Evolutionary conservation across 2,888 invertebrate genomes (phyloP).

Genomic region (Standfussiana lucernea): DNA sequence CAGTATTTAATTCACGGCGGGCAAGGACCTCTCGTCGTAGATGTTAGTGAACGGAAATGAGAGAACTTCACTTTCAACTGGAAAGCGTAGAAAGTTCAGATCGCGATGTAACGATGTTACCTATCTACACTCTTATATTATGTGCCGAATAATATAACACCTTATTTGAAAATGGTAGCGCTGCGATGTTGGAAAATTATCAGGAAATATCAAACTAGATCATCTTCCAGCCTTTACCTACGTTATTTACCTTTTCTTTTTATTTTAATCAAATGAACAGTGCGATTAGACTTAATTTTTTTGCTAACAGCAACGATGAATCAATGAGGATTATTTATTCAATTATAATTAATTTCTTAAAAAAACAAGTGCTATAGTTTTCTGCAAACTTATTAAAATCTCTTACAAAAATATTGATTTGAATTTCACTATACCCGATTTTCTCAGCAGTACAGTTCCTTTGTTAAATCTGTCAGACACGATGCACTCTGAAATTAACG

Average conservation of each 20-base stretch:
- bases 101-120: constrained; percentile 48
- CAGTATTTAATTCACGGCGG: constrained; percentile 30
- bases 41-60: constrained; percentile 70
- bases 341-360: background rate
- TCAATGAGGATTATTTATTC: background rate
- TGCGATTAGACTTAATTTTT: background rate
- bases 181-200: background rate
- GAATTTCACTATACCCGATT: background rate
- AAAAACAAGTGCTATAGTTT: background rate
- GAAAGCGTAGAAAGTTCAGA: constrained; percentile 55
- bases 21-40: constrained; percentile 34
- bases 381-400: background rate
- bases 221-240: background rate
- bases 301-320: too few species aligned
- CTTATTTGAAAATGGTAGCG: constrained; percentile 19
- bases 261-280: background rate
- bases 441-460: background rate
- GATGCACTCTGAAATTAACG: background rate
- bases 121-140: constrained; percentile 12
- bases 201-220: background rate
- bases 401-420: background rate
- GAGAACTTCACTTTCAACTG: constrained; percentile 72
- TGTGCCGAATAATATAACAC: background rate
- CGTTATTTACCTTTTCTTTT: background rate
- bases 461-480: background rate